phyloP scores from a whole-genome alignment of 2,797 vertebrate species.

The Pseudochaenichthys georgianus region DNA sequence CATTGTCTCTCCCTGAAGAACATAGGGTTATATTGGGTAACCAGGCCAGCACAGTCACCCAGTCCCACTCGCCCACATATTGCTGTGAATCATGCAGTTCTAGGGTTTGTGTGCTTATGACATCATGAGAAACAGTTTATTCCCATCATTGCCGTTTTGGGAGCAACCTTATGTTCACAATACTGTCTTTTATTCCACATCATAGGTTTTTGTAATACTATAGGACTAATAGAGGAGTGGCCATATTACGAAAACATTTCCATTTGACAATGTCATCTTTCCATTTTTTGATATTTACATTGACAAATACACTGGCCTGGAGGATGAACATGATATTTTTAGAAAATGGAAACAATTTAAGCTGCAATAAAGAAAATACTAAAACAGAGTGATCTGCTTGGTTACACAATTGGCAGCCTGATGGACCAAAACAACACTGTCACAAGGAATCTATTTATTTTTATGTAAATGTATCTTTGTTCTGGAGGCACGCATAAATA shows the following conservation, averaged over 20 bases:
- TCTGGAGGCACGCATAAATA: not conserved
- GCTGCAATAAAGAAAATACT: constrained; percentile 7
- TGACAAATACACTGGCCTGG: not conserved
- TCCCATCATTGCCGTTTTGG: constrained; percentile 21
- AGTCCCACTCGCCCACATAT: constrained; percentile 10
- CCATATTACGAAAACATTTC: constrained; percentile 3
- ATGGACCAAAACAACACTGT: not conserved
- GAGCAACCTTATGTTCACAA: constrained; percentile 4
- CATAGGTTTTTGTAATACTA: not conserved
- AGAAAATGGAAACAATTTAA: constrained; percentile 15
- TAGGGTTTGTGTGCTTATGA: constrained; percentile 28
- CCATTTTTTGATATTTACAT: constrained; percentile 11
- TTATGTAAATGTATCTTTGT: not conserved
- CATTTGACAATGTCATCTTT: constrained; percentile 3
- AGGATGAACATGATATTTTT: constrained; percentile 13
- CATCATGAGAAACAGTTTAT: constrained; percentile 26
- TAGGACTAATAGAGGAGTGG: not conserved
- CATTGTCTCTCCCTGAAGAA: not conserved
- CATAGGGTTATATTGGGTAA: not conserved
- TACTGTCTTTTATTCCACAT: not conserved
- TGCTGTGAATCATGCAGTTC: constrained; percentile 27
- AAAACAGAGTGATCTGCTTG: not conserved
- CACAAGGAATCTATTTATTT: not conserved
- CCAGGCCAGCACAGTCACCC: not conserved
- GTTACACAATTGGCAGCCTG: not conserved